Conservation (phyloP, 1,140 invertebrate species). For the Contarinia nasturtii region DNA sequence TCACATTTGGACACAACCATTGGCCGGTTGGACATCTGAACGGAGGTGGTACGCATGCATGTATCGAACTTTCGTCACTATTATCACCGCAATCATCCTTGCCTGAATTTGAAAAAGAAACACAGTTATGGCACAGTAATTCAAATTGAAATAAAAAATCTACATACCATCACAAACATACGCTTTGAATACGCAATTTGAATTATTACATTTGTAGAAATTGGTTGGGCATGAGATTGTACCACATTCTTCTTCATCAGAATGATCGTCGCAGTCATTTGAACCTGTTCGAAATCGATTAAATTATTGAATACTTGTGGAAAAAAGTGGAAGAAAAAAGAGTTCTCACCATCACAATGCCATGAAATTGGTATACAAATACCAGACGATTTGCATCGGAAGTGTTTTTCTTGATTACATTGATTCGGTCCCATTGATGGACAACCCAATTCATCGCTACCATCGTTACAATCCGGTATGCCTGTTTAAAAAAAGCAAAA, state of each 20-base stretch:
- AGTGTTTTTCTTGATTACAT: conserved; percentile 75
- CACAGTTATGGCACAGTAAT: too few relatives aligned
- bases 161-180: conserved; percentile 84
- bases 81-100: conserved; percentile 89
- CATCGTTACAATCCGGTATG: conserved; percentile 80
- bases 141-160: too few relatives aligned
- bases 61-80: conserved; percentile 68
- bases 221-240: conserved; percentile 50
- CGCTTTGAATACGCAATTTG: conserved; percentile 77
- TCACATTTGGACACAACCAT: conserved; percentile 69
- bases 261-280: conserved; percentile 75
- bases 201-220: conserved; percentile 74
- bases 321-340: neutral
- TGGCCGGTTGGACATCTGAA: conserved; percentile 55
- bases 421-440: conserved; percentile 65
- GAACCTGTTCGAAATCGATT: conserved; percentile 7
- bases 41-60: conserved; percentile 54
- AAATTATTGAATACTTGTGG: neutral
- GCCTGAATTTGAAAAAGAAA: neutral
- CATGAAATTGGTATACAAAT: conserved; percentile 86
- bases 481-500: conserved; percentile 8
- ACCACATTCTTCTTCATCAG: conserved; percentile 76
- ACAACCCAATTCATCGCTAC: conserved; percentile 75
- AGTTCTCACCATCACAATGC: conserved; percentile 67
- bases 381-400: conserved; percentile 66